Conservation (phyloP, 2,888 invertebrate species). For the Hemistola chrysoprasaria region DNA sequence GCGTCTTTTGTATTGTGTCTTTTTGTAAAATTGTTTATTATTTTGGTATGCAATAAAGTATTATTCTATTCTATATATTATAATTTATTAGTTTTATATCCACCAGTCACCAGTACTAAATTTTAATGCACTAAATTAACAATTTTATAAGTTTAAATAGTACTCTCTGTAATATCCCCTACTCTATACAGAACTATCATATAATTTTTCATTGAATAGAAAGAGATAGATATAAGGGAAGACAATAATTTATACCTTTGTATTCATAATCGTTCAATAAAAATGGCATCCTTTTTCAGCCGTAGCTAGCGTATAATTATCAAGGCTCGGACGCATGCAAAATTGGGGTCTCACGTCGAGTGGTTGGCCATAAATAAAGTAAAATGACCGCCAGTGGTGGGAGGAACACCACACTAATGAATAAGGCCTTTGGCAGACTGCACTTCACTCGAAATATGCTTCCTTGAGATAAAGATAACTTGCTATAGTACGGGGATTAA, state of each 20-base stretch:
- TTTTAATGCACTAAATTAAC: too few species aligned
- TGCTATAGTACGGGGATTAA: too few species aligned
- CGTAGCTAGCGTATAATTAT: conserved; percentile 76
- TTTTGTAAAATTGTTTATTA: too few species aligned
- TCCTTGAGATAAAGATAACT: conserved; percentile 17
- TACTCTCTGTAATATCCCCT: too few species aligned
- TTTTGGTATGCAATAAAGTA: too few species aligned
- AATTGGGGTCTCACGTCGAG: conserved; percentile 81
- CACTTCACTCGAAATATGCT: conserved; percentile 27
- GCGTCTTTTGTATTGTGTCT: too few species aligned
- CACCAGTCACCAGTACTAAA: too few species aligned
- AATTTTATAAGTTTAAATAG: too few species aligned
- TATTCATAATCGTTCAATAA: conserved; percentile 58
- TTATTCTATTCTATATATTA: too few species aligned
- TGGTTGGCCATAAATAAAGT: conserved; percentile 75
- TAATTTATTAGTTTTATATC: too few species aligned
- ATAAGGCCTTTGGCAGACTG: conserved; percentile 45
- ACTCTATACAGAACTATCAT: too few species aligned
- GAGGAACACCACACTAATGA: conserved; percentile 75
- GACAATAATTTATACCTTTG: conserved; percentile 26
- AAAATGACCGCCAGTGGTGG: conserved; percentile 74
- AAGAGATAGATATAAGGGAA: conserved; percentile 14
- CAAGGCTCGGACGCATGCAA: conserved; percentile 75
- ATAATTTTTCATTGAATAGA: too few species aligned
- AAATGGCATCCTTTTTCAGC: conserved; percentile 73